A percentile compares a stretch with the other conserved stretches of the same genome.
phyloP scores from a whole-genome alignment of 1,140 invertebrate genomes.

The Branchinecta lynchi region DNA sequence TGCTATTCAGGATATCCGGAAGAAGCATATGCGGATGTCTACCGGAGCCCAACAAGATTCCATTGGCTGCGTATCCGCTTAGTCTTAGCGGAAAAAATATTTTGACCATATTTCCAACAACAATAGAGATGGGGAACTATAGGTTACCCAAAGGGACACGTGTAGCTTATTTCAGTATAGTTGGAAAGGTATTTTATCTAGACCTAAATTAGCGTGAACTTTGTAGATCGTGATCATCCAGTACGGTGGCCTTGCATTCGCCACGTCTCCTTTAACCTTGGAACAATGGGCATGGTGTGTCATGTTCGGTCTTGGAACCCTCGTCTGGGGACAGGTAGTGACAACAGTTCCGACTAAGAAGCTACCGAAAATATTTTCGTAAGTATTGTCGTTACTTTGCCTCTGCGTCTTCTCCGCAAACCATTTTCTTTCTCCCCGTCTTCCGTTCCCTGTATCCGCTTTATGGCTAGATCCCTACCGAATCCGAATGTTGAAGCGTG shows the following conservation, averaged over 20 bases:
- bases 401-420: no score
- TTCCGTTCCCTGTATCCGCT: no score
- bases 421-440: no score
- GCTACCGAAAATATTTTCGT: conserved; percentile 85
- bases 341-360: conserved; percentile 88
- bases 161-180: background rate
- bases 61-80: no score
- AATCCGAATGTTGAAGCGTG: no score
- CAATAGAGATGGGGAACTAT: conserved; percentile 10
- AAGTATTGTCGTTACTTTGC: conserved; percentile 34
- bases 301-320: conserved; percentile 85
- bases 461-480: no score
- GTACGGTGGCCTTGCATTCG: conserved; percentile 92
- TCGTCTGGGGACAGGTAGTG: conserved; percentile 94
- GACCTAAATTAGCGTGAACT: conserved; percentile 14
- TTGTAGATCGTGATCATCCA: conserved; percentile 85
- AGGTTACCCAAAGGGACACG: background rate
- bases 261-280: conserved; percentile 66
- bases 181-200: background rate
- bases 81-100: no score
- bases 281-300: conserved; percentile 99
- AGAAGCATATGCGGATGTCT: no score
- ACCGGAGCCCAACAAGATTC: no score
- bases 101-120: no score
- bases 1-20: no score